phyloP scores from a whole-genome alignment of 2,113 vertebrate species.

The Prionailurus viverrinus region DNA sequence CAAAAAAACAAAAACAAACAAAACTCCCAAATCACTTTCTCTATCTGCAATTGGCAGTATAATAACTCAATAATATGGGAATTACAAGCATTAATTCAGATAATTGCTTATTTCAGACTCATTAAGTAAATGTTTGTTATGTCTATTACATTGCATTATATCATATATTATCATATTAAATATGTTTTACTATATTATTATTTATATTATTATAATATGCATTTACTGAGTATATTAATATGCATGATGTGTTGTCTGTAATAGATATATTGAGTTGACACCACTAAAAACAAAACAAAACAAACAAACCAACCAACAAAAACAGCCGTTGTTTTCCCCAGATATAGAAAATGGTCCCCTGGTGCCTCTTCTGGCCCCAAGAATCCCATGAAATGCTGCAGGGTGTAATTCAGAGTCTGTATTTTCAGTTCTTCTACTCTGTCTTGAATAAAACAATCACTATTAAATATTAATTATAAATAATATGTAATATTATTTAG shows the following conservation, averaged over 20 bases:
- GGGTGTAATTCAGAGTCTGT: not conserved
- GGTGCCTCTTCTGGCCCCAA: too few relatives aligned
- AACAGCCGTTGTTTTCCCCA: not conserved
- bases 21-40: not conserved
- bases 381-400: not conserved
- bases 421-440: not conserved
- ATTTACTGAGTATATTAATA: not conserved
- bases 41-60: not conserved
- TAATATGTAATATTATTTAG: not conserved
- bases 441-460: not conserved
- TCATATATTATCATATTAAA: not conserved
- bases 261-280: not conserved
- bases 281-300: not conserved
- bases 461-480: not conserved
- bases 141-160: not conserved
- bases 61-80: not conserved
- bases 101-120: not conserved
- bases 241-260: not conserved
- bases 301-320: too few relatives aligned
- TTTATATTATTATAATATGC: too few relatives aligned
- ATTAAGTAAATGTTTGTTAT: not conserved
- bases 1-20: not conserved
- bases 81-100: not conserved
- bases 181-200: not conserved
- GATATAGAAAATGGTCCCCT: accelerated